Evolutionary conservation across 2,888 invertebrate species (phyloP).

Genomic region (Cheilosia vernalis): DNA sequence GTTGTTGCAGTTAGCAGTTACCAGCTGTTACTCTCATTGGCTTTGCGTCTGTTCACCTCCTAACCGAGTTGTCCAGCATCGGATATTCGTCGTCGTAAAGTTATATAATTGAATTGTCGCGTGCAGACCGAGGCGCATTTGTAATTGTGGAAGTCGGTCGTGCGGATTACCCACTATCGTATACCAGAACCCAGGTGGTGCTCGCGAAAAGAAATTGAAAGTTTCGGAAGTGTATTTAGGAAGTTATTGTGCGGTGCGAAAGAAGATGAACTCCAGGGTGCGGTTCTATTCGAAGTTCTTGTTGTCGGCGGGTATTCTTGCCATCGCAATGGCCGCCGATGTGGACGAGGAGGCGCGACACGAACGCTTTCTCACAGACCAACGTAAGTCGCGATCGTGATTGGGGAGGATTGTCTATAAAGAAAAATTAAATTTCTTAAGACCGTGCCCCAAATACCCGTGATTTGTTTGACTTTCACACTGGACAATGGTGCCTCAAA

Average conservation of each 20-base stretch:
- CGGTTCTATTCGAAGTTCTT: constrained; percentile 63
- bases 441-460: constrained; percentile 18
- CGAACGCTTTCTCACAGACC: constrained; percentile 62
- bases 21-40: constrained; percentile 51
- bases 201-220: constrained; percentile 52
- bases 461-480: not conserved
- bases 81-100: constrained; percentile 56
- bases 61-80: constrained; percentile 68
- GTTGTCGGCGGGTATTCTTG: constrained; percentile 60
- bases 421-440: too few species aligned
- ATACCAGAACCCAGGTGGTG: constrained; percentile 36
- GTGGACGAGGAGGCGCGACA: constrained; percentile 16
- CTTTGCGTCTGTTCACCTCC: constrained; percentile 59
- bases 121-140: constrained; percentile 69
- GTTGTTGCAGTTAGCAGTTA: constrained; percentile 30
- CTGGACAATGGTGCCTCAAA: constrained; percentile 15
- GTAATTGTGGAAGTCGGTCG: constrained; percentile 71
- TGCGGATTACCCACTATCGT: constrained; percentile 56
- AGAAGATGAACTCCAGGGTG: constrained; percentile 49
- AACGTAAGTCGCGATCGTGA: constrained; percentile 62
- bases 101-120: constrained; percentile 75
- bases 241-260: constrained; percentile 11
- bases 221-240: constrained; percentile 52
- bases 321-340: constrained; percentile 4
- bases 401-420: not conserved